Evolutionary conservation across 2,113 vertebrate genomes (phyloP).

Genomic region (Poecilia latipinna): DNA sequence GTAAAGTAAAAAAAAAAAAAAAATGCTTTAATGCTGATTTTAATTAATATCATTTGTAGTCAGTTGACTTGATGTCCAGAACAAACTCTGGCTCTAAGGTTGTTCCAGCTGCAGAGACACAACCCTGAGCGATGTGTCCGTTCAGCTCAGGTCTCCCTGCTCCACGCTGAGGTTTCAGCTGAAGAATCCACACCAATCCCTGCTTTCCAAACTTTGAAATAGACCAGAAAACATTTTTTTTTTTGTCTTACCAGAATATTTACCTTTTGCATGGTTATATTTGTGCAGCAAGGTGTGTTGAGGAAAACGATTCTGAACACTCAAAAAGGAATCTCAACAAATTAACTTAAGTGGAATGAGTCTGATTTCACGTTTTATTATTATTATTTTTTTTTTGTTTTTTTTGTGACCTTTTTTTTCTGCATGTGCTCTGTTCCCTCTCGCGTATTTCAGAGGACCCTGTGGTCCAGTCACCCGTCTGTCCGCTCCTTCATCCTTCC

Average conservation of each 20-base stretch:
- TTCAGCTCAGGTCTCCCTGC: not conserved
- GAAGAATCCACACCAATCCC: not conserved
- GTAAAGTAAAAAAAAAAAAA: not conserved
- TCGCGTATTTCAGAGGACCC: constrained; percentile 27
- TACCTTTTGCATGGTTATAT: not conserved
- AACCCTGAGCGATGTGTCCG: not conserved
- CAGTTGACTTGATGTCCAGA: constrained; percentile 2
- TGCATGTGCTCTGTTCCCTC: not conserved
- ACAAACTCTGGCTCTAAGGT: constrained; percentile 20
- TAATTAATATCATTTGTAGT: constrained; percentile 5
- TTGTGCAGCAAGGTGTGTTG: not conserved
- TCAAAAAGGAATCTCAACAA: constrained; percentile 10
- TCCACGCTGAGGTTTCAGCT: too few species aligned
- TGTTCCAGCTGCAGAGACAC: not conserved
- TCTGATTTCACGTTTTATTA: constrained; percentile 12
- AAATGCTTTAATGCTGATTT: too few species aligned
- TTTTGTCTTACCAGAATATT: not conserved
- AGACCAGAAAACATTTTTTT: not conserved
- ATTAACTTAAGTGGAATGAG: not conserved
- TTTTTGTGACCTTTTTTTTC: not conserved
- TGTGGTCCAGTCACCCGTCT: constrained; percentile 21
- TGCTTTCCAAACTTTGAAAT: not conserved
- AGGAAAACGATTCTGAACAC: not conserved
- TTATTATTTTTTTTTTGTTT: not conserved
- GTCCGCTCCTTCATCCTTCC: constrained; percentile 17